These are phyloP conservation scores for Bombus sylvicola DNA, from an alignment of 1,140 invertebrate species.

Conservation along the genomic window DNA sequence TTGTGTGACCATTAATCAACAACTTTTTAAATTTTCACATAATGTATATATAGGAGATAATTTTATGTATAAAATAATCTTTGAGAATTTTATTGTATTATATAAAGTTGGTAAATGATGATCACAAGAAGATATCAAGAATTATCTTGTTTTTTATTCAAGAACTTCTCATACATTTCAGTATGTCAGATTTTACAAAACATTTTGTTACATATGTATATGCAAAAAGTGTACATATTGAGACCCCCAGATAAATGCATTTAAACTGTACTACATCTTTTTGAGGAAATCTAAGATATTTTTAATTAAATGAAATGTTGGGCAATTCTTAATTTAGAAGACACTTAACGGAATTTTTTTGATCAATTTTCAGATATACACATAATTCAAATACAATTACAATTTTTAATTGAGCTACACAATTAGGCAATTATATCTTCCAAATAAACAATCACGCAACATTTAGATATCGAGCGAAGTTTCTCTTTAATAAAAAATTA, in stretches of 20 bases:
- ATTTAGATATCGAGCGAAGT: background rate
- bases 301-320: slow-evolving; percentile 12
- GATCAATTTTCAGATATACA: background rate
- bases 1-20: slow-evolving; percentile 20
- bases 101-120: slow-evolving; percentile 20
- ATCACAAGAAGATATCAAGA: background rate
- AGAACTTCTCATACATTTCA: background rate
- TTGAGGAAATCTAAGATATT: slow-evolving; percentile 2
- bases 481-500: slow-evolving; percentile 5
- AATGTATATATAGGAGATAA: background rate
- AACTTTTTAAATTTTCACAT: background rate
- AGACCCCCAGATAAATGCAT: slow-evolving; percentile 30
- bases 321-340: background rate
- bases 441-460: slow-evolving; percentile 19
- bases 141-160: slow-evolving; percentile 16
- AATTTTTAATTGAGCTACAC: background rate
- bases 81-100: background rate
- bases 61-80: background rate
- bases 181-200: slow-evolving; percentile 19
- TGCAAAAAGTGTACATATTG: slow-evolving; percentile 3
- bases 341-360: background rate
- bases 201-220: slow-evolving; percentile 13
- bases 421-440: background rate
- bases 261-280: background rate
- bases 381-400: background rate